These are phyloP conservation scores for Herpailurus yagouaroundi DNA, from an alignment of 2,113 vertebrate species.

Conservation along the genomic window DNA sequence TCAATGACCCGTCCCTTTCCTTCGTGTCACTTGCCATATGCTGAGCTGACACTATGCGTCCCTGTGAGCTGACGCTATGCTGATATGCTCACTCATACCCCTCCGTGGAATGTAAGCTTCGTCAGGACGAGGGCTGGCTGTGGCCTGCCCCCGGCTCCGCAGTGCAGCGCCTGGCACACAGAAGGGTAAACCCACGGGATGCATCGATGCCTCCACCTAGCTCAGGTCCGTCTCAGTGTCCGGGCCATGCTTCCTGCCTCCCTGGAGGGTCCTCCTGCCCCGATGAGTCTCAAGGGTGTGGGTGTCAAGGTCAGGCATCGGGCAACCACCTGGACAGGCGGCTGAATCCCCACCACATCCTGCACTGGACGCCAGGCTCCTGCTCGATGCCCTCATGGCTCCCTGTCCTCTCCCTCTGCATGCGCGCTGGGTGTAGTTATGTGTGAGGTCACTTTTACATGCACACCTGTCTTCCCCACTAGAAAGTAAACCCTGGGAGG, in stretches of 20 bases:
- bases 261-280: neutral
- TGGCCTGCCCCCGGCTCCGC: too few relatives aligned
- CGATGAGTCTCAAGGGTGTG: neutral
- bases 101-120: neutral
- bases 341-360: neutral
- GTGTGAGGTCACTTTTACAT: accelerated
- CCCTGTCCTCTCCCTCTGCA: neutral
- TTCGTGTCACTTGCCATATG: neutral
- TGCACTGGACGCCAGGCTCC: neutral
- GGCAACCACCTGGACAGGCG: neutral
- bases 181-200: too few relatives aligned
- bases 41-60: too few relatives aligned
- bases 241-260: neutral
- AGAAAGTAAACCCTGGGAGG: neutral
- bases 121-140: neutral
- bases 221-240: neutral
- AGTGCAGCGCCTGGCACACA: accelerated
- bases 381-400: neutral
- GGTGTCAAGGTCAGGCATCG: neutral
- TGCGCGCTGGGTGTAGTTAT: neutral
- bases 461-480: neutral
- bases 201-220: neutral
- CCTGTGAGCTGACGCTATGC: too few relatives aligned
- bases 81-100: neutral
- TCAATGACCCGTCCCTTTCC: neutral